Evolutionary conservation across 2,888 invertebrate genomes (phyloP).

Genomic region (Xestobium rufovillosum): DNA sequence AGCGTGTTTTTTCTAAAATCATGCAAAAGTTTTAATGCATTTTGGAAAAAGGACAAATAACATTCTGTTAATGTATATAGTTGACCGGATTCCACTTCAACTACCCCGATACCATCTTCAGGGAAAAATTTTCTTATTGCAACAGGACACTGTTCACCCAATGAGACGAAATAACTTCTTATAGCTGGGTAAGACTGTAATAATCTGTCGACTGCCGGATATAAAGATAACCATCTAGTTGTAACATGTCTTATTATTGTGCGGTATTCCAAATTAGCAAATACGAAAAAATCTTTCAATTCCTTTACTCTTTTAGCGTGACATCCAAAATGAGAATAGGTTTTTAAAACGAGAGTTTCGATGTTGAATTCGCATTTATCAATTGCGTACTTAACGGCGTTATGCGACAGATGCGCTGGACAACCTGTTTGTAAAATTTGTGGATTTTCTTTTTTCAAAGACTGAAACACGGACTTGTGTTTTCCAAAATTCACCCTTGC

Average conservation of each 20-base stretch:
- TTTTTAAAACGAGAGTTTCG: conserved; percentile 8
- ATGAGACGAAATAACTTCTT: conserved; percentile 9
- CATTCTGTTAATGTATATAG: no score
- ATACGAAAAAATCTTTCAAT: conserved; percentile 11
- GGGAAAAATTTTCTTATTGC: no score
- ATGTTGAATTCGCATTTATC: no score
- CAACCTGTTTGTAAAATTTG: no score
- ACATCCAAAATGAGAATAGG: conserved; percentile 11
- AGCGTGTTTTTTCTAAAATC: no score
- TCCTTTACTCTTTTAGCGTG: conserved; percentile 9
- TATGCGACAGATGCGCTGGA: conserved; percentile 1
- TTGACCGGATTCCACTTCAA: no score
- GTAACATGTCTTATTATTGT: conserved; percentile 7
- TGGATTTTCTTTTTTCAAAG: no score
- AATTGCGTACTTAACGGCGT: no score
- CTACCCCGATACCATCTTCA: no score
- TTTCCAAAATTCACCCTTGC: conserved; percentile 1
- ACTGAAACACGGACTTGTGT: background rate
- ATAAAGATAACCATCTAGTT: conserved; percentile 11
- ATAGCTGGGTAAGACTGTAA: no score
- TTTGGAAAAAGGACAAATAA: no score
- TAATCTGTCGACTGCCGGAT: conserved; percentile 9
- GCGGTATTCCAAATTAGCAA: conserved; percentile 8
- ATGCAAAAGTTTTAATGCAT: no score
- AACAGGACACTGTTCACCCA: conserved; percentile 4